Base-by-base conservation (phyloP, 53 echinoderm and acorn worm species). In the Holothuria scabra region DNA sequence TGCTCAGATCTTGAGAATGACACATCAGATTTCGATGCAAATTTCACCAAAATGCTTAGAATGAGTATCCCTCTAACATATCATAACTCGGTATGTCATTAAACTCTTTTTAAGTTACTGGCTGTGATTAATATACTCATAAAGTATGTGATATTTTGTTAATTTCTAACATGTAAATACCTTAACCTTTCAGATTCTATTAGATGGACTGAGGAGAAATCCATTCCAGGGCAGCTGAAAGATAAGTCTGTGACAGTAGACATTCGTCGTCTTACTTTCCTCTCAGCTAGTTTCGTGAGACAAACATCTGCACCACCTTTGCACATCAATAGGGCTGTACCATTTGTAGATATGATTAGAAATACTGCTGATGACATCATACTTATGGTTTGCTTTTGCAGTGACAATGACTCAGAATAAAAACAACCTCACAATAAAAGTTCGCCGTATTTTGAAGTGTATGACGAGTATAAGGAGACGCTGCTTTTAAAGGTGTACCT, bases 141-240 rank as follows among this genome's bases (percentile, higher is more conserved):
- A n/a, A n/a, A n/a, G n/a, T n/a, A n/a, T n/a, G n/a, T n/a, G n/a
- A n/a, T n/a, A n/a, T n/a, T n/a, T n/a, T n/a, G n/a, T n/a, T n/a
- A n/a, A n/a, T n/a, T n/a, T n/a, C n/a, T n/a, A n/a, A n/a, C n/a
- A n/a, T n/a, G n/a, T 41, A 5, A 41, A 41, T 5, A 41, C 7
- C 6, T 41, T 41, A 8, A 41, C 7, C 41, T 2, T 41, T 2
- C 10, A 41, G 41, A 41, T 38, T 3, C 33, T 6, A 44, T 71
- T 16, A 71, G 35, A 21, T 71, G 72, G 72, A 71, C 37, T 35
- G 72, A 71, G 38, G 72, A 65, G 66, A 65, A 21, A 65, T 44
- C 37, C 21, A 18, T 34, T 25, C 12, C 19, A 23, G 21, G 38
- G n/a, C 33, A 38, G 37, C 38, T 71, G 23, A 41, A 41, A 41